These are phyloP conservation scores for Syritta pipiens DNA, from an alignment of 2,888 invertebrate genomes.

Conservation along the genomic window DNA sequence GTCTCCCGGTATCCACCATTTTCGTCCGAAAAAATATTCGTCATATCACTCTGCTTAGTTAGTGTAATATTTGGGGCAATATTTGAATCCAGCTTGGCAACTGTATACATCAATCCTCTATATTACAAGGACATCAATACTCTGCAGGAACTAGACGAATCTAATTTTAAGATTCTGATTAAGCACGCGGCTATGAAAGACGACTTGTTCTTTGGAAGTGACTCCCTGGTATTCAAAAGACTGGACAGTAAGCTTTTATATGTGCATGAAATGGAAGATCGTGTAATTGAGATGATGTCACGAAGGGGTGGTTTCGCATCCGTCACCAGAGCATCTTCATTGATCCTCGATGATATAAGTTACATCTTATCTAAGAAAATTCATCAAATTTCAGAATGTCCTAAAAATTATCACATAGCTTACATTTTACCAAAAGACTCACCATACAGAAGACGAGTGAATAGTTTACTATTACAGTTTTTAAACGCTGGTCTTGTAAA, in stretches of 20 bases:
- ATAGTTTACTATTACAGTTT: slow-evolving; percentile 74
- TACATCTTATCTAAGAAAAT: slow-evolving; percentile 74
- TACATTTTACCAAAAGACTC: slow-evolving; percentile 76
- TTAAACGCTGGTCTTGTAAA: slow-evolving; percentile 75
- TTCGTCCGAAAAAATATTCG: slow-evolving; percentile 77
- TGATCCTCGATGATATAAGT: slow-evolving; percentile 74
- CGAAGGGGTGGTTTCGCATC: slow-evolving; percentile 73
- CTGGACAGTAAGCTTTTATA: slow-evolving; percentile 74
- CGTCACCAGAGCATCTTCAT: slow-evolving; percentile 75
- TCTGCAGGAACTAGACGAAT: slow-evolving; percentile 75
- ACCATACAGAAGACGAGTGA: slow-evolving; percentile 74
- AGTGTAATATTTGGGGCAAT: slow-evolving; percentile 78
- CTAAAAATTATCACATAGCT: slow-evolving; percentile 77
- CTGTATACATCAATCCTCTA: slow-evolving; percentile 77
- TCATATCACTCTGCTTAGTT: slow-evolving; percentile 76
- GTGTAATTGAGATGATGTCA: slow-evolving; percentile 73
- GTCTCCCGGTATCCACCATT: slow-evolving; percentile 76
- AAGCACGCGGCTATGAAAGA: slow-evolving; percentile 78
- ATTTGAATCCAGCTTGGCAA: slow-evolving; percentile 79
- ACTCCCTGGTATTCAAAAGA: slow-evolving; percentile 74
- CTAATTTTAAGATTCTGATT: slow-evolving; percentile 75
- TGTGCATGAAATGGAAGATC: slow-evolving; percentile 72
- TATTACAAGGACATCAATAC: slow-evolving; percentile 78
- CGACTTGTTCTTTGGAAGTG: slow-evolving; percentile 76
- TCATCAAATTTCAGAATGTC: slow-evolving; percentile 78